Evolutionary conservation across 2,797 vertebrate genomes (phyloP).

Genomic region (Podarcis siculus): DNA sequence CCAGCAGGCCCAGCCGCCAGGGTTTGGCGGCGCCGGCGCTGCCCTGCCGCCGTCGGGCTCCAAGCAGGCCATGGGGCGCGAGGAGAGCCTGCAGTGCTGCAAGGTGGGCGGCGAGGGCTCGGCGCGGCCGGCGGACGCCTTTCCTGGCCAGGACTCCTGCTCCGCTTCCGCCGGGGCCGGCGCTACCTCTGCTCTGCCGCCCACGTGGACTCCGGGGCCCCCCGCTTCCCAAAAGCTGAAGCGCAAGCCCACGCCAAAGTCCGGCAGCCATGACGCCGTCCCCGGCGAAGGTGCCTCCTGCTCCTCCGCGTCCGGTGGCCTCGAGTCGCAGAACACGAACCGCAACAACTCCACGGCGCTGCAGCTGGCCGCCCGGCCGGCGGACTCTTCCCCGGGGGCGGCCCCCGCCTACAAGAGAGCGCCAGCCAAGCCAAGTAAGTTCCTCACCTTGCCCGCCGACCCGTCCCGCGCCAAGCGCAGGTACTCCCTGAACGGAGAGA

Average conservation of each 20-base stretch:
- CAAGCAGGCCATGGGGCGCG: conserved; percentile 87
- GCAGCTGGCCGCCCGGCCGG: conserved; percentile 77
- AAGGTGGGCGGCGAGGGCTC: conserved; percentile 79
- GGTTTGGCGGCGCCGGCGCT: conserved; percentile 75
- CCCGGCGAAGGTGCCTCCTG: conserved; percentile 77
- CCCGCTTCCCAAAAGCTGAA: conserved; percentile 86
- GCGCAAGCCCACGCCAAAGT: conserved; percentile 86
- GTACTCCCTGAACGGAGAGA: conserved; percentile 88
- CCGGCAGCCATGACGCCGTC: conserved; percentile 67
- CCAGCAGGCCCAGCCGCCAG: conserved; percentile 80
- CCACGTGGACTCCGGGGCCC: conserved; percentile 86
- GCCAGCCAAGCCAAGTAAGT: conserved; percentile 88
- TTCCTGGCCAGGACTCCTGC: conserved; percentile 85
- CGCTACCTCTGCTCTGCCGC: conserved; percentile 86
- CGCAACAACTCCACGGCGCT: conserved; percentile 95
- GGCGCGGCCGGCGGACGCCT: conserved; percentile 81
- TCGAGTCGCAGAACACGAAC: conserved; percentile 94
- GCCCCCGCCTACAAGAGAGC: conserved; percentile 87
- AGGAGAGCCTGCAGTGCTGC: conserved; percentile 85
- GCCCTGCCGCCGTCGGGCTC: conserved; percentile 84
- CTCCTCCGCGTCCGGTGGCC: conserved; percentile 52
- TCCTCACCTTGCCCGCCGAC: conserved; percentile 90
- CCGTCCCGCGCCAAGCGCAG: conserved; percentile 84
- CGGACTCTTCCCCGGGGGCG: conserved; percentile 77
- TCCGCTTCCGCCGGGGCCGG: conserved; percentile 85